Evolutionary conservation across 2,113 vertebrate species (phyloP).

Genomic region (Chascanopsetta lugubris): DNA sequence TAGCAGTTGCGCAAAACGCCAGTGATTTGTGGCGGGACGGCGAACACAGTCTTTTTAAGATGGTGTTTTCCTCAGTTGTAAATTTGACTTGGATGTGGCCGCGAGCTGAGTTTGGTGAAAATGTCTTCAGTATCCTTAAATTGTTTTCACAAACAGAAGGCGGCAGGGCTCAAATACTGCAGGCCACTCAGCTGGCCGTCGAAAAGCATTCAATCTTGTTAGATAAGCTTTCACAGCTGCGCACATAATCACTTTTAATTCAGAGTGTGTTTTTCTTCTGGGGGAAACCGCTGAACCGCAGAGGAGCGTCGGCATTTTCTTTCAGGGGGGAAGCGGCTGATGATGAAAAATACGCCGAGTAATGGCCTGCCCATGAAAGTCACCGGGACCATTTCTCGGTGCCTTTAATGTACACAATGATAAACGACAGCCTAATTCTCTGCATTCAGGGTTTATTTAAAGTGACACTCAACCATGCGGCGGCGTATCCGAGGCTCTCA

Average conservation of each 20-base stretch:
- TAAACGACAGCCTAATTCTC: slow-evolving; percentile 49
- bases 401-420: slow-evolving; percentile 36
- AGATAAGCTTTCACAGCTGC: slow-evolving; percentile 54
- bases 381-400: slow-evolving; percentile 4
- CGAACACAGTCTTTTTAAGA: slow-evolving; percentile 1
- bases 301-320: slow-evolving; percentile 30
- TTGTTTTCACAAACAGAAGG: slow-evolving; percentile 40
- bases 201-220: slow-evolving; percentile 43
- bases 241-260: slow-evolving; percentile 56
- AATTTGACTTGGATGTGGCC: slow-evolving; percentile 26
- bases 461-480: slow-evolving; percentile 44
- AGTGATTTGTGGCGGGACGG: slow-evolving; percentile 28
- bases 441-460: slow-evolving; percentile 46
- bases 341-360: slow-evolving; percentile 38
- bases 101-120: slow-evolving; percentile 15
- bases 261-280: slow-evolving; percentile 50
- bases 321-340: slow-evolving; percentile 24
- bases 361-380: slow-evolving; percentile 25
- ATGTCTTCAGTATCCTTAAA: slow-evolving; percentile 33
- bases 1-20: background rate
- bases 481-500: slow-evolving; percentile 49
- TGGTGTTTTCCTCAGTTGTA: slow-evolving; percentile 20
- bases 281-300: slow-evolving; percentile 33
- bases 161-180: slow-evolving; percentile 31
- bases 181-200: slow-evolving; percentile 4